Evolutionary conservation across 2,797 vertebrate species (phyloP).

Genomic region (Etheostoma perlongum): DNA sequence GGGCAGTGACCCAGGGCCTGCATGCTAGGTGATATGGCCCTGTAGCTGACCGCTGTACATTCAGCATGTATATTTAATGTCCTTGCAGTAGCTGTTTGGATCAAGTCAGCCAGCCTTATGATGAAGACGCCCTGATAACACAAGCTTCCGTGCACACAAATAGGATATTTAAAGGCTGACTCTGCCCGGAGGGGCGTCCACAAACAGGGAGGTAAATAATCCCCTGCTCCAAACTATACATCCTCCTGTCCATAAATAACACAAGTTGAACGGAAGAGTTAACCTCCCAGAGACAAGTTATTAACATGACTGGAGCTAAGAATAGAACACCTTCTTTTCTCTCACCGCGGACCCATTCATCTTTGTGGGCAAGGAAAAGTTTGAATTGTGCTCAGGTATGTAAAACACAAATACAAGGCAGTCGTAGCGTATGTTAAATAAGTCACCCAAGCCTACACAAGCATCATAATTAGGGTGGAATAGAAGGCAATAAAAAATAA

Average conservation of each 20-base stretch:
- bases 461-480: slow-evolving; percentile 68
- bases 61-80: slow-evolving; percentile 78
- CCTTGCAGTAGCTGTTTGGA: slow-evolving; percentile 66
- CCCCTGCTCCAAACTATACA: slow-evolving; percentile 51
- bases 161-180: slow-evolving; percentile 77
- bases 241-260: slow-evolving; percentile 77
- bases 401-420: slow-evolving; percentile 63
- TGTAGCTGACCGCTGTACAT: slow-evolving; percentile 67
- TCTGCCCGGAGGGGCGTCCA: slow-evolving; percentile 54
- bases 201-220: slow-evolving; percentile 73
- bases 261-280: slow-evolving; percentile 61
- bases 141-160: slow-evolving; percentile 65
- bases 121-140: slow-evolving; percentile 70
- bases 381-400: slow-evolving; percentile 59
- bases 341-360: slow-evolving; percentile 24
- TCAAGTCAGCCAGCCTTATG: slow-evolving; percentile 69
- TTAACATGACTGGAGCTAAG: slow-evolving; percentile 65
- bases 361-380: slow-evolving; percentile 50
- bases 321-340: slow-evolving; percentile 49
- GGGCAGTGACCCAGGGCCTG: slow-evolving; percentile 79
- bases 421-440: slow-evolving; percentile 36
- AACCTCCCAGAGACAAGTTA: slow-evolving; percentile 66
- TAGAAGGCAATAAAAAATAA: slow-evolving; percentile 65
- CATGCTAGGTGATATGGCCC: slow-evolving; percentile 79
- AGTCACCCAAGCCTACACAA: slow-evolving; percentile 42